Conservation (phyloP, 1,140 invertebrate genomes). For the Lepeophtheirus salmonis region DNA sequence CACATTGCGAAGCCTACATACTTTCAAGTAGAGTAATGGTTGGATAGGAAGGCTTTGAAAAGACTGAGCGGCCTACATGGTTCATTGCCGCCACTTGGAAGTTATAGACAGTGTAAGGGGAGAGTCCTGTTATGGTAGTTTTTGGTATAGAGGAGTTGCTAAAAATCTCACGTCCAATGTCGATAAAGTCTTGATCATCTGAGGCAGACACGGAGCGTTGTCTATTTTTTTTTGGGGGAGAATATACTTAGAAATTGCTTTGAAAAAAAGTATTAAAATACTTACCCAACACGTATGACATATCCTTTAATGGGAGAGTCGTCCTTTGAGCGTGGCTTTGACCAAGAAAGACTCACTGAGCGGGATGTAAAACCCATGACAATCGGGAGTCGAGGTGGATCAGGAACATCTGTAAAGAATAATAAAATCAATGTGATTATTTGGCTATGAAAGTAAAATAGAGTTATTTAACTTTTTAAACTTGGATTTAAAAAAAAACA, state of each 20-base stretch:
- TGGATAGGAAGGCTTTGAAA: slow-evolving; percentile 48
- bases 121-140: slow-evolving; percentile 35
- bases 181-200: slow-evolving; percentile 5
- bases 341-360: slow-evolving; percentile 52
- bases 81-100: slow-evolving; percentile 49
- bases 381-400: slow-evolving; percentile 46
- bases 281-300: slow-evolving; percentile 50
- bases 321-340: slow-evolving; percentile 44
- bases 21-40: slow-evolving; percentile 51
- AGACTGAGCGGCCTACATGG: slow-evolving; percentile 41
- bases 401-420: slow-evolving; percentile 36
- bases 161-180: not conserved
- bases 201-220: not conserved
- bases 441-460: no score
- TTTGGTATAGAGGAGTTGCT: not conserved
- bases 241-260: no score
- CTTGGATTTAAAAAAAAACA: no score
- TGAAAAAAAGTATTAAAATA: no score
- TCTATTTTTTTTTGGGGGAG: no score
- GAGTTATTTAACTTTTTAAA: no score
- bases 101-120: slow-evolving; percentile 51
- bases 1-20: no score
- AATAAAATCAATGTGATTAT: no score
- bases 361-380: slow-evolving; percentile 49
- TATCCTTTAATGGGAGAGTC: slow-evolving; percentile 48